Percentiles rank a stretch among this genome's conserved stretches.
Evolutionary conservation across 2,113 vertebrate genomes (phyloP).

Genomic region (Grallaria varia): DNA sequence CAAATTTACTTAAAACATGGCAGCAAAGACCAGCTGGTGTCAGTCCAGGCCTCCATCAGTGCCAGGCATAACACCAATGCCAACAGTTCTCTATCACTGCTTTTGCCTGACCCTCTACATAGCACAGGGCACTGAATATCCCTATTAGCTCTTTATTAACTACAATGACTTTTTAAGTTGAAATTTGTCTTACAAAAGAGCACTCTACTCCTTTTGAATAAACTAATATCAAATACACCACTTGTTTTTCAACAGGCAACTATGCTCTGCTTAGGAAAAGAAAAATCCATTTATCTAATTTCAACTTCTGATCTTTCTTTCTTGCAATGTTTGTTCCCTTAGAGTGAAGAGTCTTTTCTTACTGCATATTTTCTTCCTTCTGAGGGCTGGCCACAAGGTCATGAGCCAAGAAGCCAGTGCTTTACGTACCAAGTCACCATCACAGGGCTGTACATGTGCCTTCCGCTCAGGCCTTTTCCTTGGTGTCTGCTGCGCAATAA

Average conservation of each 20-base stretch:
- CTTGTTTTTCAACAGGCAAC: neutral
- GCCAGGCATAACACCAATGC: neutral
- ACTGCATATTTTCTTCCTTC: neutral
- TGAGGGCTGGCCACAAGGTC: neutral
- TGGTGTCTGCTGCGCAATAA: neutral
- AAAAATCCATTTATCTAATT: neutral
- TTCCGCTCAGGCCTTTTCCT: neutral
- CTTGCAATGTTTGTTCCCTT: neutral
- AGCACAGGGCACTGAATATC: neutral
- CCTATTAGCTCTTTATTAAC: neutral
- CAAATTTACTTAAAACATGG: neutral
- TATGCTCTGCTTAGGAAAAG: neutral
- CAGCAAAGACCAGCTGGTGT: neutral
- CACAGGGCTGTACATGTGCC: accelerated
- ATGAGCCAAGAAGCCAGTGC: neutral
- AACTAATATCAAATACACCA: neutral
- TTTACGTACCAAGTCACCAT: neutral
- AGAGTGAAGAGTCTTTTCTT: neutral
- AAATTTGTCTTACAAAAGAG: neutral
- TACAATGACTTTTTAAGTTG: neutral
- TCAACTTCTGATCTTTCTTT: neutral
- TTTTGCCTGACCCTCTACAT: neutral
- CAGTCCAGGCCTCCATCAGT: neutral
- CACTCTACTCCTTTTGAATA: neutral
- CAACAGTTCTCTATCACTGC: neutral